Evolutionary conservation across 2,797 vertebrate genomes (phyloP), one percentile per base, ranked within the genome.

Genomic region (Micromesistius poutassou): DNA sequence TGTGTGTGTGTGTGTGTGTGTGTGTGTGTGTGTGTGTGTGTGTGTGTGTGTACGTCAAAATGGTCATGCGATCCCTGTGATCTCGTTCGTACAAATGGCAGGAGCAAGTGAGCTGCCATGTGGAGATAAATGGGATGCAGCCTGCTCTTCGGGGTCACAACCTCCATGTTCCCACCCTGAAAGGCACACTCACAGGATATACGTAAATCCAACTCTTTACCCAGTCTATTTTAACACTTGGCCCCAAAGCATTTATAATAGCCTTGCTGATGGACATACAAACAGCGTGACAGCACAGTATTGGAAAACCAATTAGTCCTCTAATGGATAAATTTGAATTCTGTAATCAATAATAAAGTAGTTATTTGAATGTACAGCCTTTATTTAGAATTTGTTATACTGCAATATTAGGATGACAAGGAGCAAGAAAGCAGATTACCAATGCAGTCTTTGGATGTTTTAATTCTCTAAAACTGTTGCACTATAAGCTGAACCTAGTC

Each of bases 381-480:
- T 70, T 70, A 30, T 87, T 80, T 80, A 87, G 90, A 89, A 82
- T 82, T 87, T 80, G 77, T 85, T 89, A 88, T 89, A 87, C 80
- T 90, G 87, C 84, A 71, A 30, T 10, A 71, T 30, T 30, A 71
- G 22, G 55, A 62, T 62, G 4, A 62, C 55, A 50, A 50, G 46
- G 14, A 50, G 16, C 46, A 25, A 25, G 46, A 55, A 55, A 55
- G 46, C 46, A 55, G 50, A 62, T 62, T 62, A 22, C 50, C 50
- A 62, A 55, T 55, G 46, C 46, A 55, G 50, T 30, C 13, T 13
- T 30, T 30, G 0, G 30, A 12, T 31, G 2, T 71, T 31, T 31
- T 71, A 71, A 46, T 70, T 71, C 40, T 70, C 13, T 71, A 35
- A 25, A 73, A 2, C 25, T 38, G 35, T 77, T 82, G 28, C 33